Conservation (phyloP, 2,113 vertebrate species). For the Blennius ocellaris region DNA sequence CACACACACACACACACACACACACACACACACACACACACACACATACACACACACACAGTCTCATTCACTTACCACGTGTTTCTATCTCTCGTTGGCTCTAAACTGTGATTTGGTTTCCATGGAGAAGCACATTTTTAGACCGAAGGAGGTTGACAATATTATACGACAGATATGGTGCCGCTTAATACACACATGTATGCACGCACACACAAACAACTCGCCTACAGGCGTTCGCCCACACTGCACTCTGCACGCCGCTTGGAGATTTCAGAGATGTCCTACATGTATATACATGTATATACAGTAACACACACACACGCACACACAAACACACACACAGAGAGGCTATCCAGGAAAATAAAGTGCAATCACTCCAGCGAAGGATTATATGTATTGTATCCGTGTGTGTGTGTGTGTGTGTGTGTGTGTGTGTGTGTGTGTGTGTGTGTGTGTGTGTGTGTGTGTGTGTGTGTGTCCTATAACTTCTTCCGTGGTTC, state of each 20-base stretch:
- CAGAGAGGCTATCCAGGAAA: conserved; percentile 51
- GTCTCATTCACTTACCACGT: conserved; percentile 1
- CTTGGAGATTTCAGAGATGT: conserved; percentile 48
- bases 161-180: conserved; percentile 54
- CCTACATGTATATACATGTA: conserved; percentile 43
- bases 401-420: neutral
- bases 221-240: conserved; percentile 59
- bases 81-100: neutral
- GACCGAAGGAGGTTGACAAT: conserved; percentile 64
- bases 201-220: conserved; percentile 4
- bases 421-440: neutral
- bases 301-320: conserved; percentile 23
- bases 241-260: conserved; percentile 46
- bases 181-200: conserved; percentile 32
- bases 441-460: neutral
- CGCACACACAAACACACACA: conserved; percentile 16
- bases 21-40: no score
- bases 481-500: conserved; percentile 40
- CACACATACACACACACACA: conserved; percentile 2
- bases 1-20: no score
- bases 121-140: conserved; percentile 73
- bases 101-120: conserved; percentile 61
- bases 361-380: conserved; percentile 42
- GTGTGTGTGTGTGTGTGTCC: conserved; percentile 18
- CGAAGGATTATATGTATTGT: conserved; percentile 52